A percentile compares a stretch with the other conserved stretches of the same genome.
Evolutionary conservation across 2,888 invertebrate genomes (phyloP).

Genomic region (Drosophila yooni): DNA sequence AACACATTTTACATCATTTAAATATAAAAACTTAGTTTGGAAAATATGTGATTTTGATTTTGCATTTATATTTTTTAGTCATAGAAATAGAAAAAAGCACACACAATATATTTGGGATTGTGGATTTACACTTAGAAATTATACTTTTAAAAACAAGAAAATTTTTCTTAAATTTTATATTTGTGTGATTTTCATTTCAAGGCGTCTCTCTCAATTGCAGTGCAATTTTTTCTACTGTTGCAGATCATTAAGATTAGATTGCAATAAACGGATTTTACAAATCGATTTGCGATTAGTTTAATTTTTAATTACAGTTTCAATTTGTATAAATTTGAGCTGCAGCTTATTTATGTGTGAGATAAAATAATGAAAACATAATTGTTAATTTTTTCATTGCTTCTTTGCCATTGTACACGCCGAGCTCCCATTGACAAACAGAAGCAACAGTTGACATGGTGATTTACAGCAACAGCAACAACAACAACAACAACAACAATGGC

Average conservation of each 20-base stretch:
- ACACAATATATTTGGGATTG: too few species aligned
- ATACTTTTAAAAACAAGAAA: too few species aligned
- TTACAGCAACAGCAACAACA: slow-evolving; percentile 62
- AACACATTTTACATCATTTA: neutral
- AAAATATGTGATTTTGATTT: neutral
- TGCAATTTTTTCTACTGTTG: too few species aligned
- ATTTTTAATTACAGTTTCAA: neutral
- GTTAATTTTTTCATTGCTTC: neutral
- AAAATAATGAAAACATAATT: neutral
- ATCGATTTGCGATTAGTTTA: too few species aligned
- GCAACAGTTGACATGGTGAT: slow-evolving; percentile 72
- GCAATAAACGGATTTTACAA: fast-evolving
- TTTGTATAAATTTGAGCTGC: neutral
- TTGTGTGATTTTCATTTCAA: too few species aligned
- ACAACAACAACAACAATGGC: slow-evolving; percentile 6
- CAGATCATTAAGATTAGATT: too few species aligned
- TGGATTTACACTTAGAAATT: too few species aligned
- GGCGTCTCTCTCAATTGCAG: too few species aligned
- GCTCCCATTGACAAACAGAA: slow-evolving; percentile 22
- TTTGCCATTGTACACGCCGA: slow-evolving; percentile 37
- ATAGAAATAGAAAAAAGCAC: neutral
- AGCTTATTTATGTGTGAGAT: neutral
- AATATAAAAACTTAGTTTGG: neutral
- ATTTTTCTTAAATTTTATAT: fast-evolving
- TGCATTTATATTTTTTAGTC: too few species aligned